Percentiles rank a stretch among this genome's conserved stretches.
Evolutionary conservation across 2,113 vertebrate genomes (phyloP).

Genomic region (Sturnus vulgaris): DNA sequence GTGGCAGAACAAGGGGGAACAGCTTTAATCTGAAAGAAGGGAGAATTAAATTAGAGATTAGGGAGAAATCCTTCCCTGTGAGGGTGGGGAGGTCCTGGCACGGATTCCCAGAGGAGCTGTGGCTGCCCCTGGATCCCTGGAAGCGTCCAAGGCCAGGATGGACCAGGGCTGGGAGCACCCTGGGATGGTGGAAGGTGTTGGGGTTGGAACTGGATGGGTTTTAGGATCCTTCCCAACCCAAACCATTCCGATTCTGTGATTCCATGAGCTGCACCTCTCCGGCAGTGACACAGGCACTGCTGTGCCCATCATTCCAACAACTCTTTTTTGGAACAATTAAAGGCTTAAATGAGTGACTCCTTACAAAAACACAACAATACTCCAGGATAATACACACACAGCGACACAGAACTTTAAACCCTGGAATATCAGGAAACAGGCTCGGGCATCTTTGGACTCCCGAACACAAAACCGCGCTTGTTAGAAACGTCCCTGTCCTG

Average conservation of each 20-base stretch:
- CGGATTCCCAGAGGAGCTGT: background rate
- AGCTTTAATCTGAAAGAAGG: background rate
- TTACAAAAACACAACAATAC: background rate
- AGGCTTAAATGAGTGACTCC: background rate
- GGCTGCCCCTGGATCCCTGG: background rate
- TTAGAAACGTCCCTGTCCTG: background rate
- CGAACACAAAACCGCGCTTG: fast-evolving
- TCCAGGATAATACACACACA: background rate
- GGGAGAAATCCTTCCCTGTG: background rate
- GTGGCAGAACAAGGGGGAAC: background rate
- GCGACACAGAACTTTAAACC: background rate
- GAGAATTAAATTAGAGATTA: background rate
- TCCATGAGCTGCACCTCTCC: background rate
- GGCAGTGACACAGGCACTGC: fast-evolving
- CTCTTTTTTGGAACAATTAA: background rate
- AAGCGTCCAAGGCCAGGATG: background rate
- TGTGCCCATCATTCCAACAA: fast-evolving
- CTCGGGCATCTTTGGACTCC: background rate
- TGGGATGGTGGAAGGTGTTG: background rate
- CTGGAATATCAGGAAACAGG: background rate
- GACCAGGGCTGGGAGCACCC: fast-evolving
- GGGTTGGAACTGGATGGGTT: background rate
- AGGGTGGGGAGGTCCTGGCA: background rate
- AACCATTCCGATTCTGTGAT: background rate
- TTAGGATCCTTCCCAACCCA: background rate